Percentiles rank a stretch among this genome's conserved stretches.
These are phyloP conservation scores for Percopsis transmontana DNA, from an alignment of 2,113 vertebrate genomes.

Conservation along the genomic window DNA sequence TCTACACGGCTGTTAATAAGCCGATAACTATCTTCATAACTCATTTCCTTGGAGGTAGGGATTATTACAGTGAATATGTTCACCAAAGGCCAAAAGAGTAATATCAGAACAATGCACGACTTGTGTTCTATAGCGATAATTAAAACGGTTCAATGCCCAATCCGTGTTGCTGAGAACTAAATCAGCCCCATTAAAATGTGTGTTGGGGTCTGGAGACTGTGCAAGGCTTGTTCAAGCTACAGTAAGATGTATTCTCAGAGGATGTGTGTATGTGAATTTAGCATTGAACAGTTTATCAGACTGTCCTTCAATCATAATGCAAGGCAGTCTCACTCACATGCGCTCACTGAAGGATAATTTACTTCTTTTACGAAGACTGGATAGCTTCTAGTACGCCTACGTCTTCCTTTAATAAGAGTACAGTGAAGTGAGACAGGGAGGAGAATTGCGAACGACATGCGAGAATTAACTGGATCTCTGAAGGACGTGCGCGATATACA, in stretches of 20 bases:
- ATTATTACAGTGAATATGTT: neutral
- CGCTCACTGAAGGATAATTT: no score
- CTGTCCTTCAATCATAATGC: neutral
- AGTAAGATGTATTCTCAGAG: neutral
- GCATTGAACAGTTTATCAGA: neutral
- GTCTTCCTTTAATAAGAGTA: no score
- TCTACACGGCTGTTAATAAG: conserved; percentile 6
- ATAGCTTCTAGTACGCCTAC: no score
- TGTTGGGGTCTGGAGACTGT: no score
- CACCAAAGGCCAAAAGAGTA: neutral
- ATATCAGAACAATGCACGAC: neutral
- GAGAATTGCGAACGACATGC: no score
- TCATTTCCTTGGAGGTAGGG: neutral
- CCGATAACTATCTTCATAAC: conserved; percentile 1
- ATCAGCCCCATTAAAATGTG: conserved; percentile 1
- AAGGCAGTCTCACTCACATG: no score
- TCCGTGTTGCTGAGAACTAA: neutral
- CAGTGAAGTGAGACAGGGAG: no score
- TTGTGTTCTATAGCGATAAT: neutral
- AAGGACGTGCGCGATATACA: no score
- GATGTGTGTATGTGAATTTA: no score
- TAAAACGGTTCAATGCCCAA: neutral
- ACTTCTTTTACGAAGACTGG: no score
- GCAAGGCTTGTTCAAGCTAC: neutral
- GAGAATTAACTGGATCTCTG: no score